Evolutionary conservation across 92 coral and sea anemone species (phyloP), one percentile per base, ranked within the genome.

Genomic region (Hydrozoanthus gracilis): DNA sequence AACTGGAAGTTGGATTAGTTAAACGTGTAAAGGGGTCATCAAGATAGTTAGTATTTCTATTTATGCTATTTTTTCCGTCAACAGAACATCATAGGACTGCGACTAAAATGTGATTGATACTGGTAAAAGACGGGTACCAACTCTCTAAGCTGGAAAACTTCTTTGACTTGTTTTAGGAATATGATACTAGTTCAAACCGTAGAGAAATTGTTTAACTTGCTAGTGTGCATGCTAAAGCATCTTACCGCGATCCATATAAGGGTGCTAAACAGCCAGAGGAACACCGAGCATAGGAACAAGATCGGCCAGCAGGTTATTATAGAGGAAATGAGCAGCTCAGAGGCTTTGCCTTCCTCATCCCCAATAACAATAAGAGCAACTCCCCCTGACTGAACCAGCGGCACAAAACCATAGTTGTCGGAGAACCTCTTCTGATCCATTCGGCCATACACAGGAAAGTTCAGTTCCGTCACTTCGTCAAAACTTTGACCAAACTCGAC

Each of bases 221-320:
- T 27, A 0, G 39, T 27, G 39, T 27, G 39, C 39, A 27, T 27
- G 39, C 39, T 27, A 6, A 66, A 39, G 7, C 68, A 16, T 89
- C 98, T 92, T 88, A 96, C 98, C 95, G 87, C 84, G 58, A 96
- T 89, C 98, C 98, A 96, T 55, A 96, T 86, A 62, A 88, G 86
- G 27, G 95, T 82, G 61, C 98, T 92, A 9, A 93, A 91, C 68
- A 96, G 89, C 94, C 98, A 92, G 16, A 93, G 71, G 73, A 96
- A 84, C 73, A 95, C 90, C 56, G 93, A 67, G 72, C 89, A 89
- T 87, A 96, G 86, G 52, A 96, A 89, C 27, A 91, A 79, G 52
- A 96, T 89, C 6, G 98, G 98, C 93, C 97, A 96, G 69, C 98
- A 92, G 73, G 92, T 92, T 64, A 95, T 88, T 46, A 96, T 87